Base-by-base conservation (phyloP, 1,140 invertebrate species). In the Aphidius gifuensis region DNA sequence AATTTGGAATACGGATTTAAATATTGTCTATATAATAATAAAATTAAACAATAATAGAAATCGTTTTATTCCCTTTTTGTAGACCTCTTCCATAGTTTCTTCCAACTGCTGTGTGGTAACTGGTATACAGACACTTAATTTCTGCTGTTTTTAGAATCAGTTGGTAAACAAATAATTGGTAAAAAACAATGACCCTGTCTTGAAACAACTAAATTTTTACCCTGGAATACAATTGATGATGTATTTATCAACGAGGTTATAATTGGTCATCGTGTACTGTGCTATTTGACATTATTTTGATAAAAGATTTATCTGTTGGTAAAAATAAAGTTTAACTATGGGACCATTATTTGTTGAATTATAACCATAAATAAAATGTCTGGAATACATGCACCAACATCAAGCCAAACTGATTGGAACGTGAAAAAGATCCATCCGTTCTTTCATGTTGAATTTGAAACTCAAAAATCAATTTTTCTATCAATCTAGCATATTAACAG, bases 201-300 rank as follows among this genome's bases (percentile, higher is more conserved):
- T 44, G 76, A 68, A 8, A 71, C 75, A 7, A 76, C 68, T 46
- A 70, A 77, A 64, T 83, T 85, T 66, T 77, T 86, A 67, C 79
- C 83, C 49, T 81, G 79, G 70, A 75, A 80, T 7, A 76, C 71
- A 53, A 74, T 86, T n/a, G 71, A 83, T 58, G 82, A 84, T 71
- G 71, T 86, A 60, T 82, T 85, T 62, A 84, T 86, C 21, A 85
- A 86, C 70, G 85, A 86, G 80, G 85, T 86, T 42, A 84, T 86
- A 64, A 79, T 76, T 63, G 78, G 82, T 77, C 77, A 80, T 72
- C 73, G 70, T 50, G 77, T 81, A 11, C 66, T 81, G 23, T 80
- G 77, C 58, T 80, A 71, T 56, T 66, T 81, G 43, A 78, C 77
- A 16, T 74, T n/a, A n/a, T 81, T 48, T 64, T 75, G 21, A 67